A percentile compares a stretch with the other conserved stretches of the same genome.
These are phyloP conservation scores for Gallinago undulata DNA, from an alignment of 2,113 vertebrate species.

Conservation along the genomic window DNA sequence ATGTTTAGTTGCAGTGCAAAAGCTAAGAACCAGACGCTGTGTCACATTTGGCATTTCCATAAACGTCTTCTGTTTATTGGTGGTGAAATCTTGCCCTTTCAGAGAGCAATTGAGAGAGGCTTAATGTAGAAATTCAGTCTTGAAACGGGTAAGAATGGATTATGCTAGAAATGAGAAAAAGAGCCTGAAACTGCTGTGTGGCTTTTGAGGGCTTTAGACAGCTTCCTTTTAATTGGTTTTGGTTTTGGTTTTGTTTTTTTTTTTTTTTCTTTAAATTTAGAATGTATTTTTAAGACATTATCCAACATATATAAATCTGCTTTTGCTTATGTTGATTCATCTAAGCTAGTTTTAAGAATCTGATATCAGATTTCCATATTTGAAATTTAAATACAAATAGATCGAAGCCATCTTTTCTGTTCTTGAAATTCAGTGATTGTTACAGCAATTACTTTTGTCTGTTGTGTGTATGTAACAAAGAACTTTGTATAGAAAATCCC, in stretches of 20 bases:
- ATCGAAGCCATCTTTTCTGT: not conserved
- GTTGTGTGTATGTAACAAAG: not conserved
- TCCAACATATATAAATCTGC: not conserved
- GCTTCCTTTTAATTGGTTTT: not conserved
- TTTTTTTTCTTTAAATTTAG: not conserved
- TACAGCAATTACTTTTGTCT: not conserved
- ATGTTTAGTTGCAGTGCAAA: slow-evolving; percentile 5
- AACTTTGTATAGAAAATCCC: not conserved
- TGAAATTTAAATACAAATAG: slow-evolving; percentile 1
- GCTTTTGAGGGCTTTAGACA: not conserved
- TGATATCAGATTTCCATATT: not conserved
- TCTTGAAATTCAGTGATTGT: not conserved
- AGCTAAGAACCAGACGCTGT: not conserved
- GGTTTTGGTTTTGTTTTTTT: not conserved
- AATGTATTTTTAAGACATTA: not conserved
- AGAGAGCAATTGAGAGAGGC: not conserved
- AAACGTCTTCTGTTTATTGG: slow-evolving; percentile 6
- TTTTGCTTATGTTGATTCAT: slow-evolving; percentile 12
- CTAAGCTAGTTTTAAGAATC: not conserved
- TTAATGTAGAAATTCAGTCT: slow-evolving; percentile 16
- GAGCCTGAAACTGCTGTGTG: not conserved
- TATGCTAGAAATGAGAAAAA: slow-evolving; percentile 19
- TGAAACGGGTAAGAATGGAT: not conserved
- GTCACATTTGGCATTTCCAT: not conserved
- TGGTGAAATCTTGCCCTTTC: slow-evolving; percentile 39